A percentile compares a stretch with the other conserved stretches of the same genome.
phyloP scores from a whole-genome alignment of 2,113 vertebrate species.

The Prochilodus magdalenae region DNA sequence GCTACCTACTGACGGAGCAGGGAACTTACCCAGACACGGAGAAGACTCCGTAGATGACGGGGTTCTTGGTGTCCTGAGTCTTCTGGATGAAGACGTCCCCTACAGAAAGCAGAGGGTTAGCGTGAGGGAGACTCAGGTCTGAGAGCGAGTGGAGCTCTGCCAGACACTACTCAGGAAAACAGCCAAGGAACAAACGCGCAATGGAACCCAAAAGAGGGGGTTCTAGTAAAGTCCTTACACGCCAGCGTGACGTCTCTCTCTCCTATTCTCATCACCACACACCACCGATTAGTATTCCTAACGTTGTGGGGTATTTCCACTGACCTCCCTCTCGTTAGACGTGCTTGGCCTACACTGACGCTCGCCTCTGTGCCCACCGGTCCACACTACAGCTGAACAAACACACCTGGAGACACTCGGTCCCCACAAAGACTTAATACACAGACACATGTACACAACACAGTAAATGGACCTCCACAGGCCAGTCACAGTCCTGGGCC shows the following conservation, averaged over 20 bases:
- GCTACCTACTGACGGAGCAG: background rate
- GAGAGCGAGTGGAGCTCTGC: background rate
- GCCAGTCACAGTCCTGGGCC: constrained; percentile 22
- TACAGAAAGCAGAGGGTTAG: constrained; percentile 67
- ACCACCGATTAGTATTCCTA: background rate
- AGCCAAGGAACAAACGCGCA: constrained; percentile 13
- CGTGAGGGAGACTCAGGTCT: background rate
- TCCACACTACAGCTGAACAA: too few species aligned
- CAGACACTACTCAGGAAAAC: constrained; percentile 6
- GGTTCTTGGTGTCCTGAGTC: constrained; percentile 96
- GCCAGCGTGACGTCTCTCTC: background rate
- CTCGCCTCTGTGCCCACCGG: too few species aligned
- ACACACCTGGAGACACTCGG: background rate
- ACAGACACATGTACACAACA: background rate
- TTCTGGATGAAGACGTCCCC: constrained; percentile 98
- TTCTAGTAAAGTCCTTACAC: constrained; percentile 3
- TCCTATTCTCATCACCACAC: background rate
- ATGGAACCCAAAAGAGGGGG: constrained; percentile 6
- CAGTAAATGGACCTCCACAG: constrained; percentile 33
- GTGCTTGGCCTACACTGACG: too few species aligned
- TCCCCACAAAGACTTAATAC: background rate
- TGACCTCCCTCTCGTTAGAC: too few species aligned
- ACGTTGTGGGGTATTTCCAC: background rate
- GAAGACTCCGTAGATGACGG: constrained; percentile 96
- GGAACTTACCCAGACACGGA: constrained; percentile 90